Conservation (phyloP, 2,888 invertebrate species). For the Xestobium rufovillosum region DNA sequence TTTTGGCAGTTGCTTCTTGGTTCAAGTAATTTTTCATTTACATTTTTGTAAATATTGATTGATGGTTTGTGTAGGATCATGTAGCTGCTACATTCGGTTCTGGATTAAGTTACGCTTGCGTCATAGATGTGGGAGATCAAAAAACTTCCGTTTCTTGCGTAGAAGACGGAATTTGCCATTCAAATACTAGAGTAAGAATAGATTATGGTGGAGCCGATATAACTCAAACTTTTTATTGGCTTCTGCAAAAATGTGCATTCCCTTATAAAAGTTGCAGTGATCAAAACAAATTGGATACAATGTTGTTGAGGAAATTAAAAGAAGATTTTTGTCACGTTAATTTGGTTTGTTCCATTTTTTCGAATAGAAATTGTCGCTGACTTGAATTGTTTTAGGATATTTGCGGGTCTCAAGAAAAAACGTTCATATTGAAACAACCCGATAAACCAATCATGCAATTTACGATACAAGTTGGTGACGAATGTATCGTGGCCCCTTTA, state of each 20-base stretch:
- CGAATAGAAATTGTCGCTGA: neutral
- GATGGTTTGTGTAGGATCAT: slow-evolving; percentile 57
- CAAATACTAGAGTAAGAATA: slow-evolving; percentile 73
- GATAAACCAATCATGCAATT: slow-evolving; percentile 61
- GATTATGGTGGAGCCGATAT: slow-evolving; percentile 90
- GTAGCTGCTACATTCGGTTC: slow-evolving; percentile 81
- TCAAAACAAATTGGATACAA: slow-evolving; percentile 65
- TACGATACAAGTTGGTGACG: slow-evolving; percentile 81
- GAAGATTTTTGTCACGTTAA: slow-evolving; percentile 88
- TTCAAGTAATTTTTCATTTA: slow-evolving; percentile 54
- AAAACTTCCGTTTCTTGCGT: slow-evolving; percentile 94
- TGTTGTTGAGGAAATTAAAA: slow-evolving; percentile 75
- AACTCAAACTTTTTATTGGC: slow-evolving; percentile 80
- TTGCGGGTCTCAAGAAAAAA: slow-evolving; percentile 80
- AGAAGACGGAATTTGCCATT: slow-evolving; percentile 91
- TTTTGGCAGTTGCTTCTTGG: slow-evolving; percentile 75
- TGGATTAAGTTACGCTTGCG: slow-evolving; percentile 80
- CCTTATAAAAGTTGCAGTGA: slow-evolving; percentile 79
- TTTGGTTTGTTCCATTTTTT: slow-evolving; percentile 47
- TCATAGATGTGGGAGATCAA: slow-evolving; percentile 92
- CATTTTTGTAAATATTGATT: slow-evolving; percentile 7
- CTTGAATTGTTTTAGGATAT: slow-evolving; percentile 51
- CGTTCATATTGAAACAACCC: slow-evolving; percentile 66
- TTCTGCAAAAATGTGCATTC: slow-evolving; percentile 83
- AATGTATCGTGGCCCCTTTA: slow-evolving; percentile 84